Base-by-base conservation (phyloP, 2,113 vertebrate genomes). In the Colossoma macropomum region DNA sequence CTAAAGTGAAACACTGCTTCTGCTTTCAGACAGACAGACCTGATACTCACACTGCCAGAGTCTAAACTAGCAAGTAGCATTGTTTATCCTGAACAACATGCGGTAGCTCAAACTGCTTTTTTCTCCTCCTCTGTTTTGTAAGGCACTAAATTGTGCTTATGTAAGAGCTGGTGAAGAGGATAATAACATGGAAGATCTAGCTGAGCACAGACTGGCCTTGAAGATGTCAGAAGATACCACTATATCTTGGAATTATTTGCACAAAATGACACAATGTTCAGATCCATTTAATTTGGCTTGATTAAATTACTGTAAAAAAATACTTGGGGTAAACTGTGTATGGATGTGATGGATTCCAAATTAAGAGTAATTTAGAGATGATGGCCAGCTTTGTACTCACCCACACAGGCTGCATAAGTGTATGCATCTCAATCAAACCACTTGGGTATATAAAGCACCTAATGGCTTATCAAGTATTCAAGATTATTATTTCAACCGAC, bases 351-450 rank as follows among this genome's bases (percentile, higher is more conserved):
- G 23, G 5, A 75, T 62, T 48, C 28, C 34, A 76, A 32, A 81
- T 81, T 77, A 73, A 12, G 56, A 23, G 30, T n/a, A n/a, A 25
- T 54, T 77, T 30, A 52, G 59, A 69, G 19, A 23, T 77, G 56
- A 81, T 81, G 13, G 52, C 28, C 60, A 45, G 65, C 45, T 77
- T 73, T 73, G 41, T 77, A 77, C 68, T 81, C 79, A 19, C 50
- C 21, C 66, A 66, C 79, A 68, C 45, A 28, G 15, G 21, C 23
- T 1, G 38, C 38, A 48, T 79, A 28, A 19, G 28, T 62, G 27
- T n/a, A 73, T 81, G 75, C 75, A 77, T 62, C 25, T 63, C 60
- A 16, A 41, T 77, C 19, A 45, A 11, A 27, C 30, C 25, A 65
- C 62, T 65, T 27, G n/a, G 27, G 62, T 11, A 65, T 65, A 65